Conservation (phyloP, 2,797 vertebrate genomes). For the Macropodus opercularis region DNA sequence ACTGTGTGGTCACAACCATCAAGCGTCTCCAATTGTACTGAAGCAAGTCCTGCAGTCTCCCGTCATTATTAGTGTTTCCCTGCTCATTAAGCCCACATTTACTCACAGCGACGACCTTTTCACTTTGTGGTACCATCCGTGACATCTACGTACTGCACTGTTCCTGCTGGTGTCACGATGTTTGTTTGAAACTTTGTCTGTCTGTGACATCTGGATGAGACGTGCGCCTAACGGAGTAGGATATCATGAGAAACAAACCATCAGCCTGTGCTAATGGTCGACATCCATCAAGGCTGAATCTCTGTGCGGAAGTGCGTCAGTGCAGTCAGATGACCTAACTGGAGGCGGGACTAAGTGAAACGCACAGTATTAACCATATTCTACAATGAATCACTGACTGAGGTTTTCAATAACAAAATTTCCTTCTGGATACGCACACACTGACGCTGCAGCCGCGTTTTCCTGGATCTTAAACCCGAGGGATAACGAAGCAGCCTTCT, state of each 20-base stretch:
- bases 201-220: background rate
- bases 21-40: background rate
- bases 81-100: background rate
- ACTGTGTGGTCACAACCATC: background rate
- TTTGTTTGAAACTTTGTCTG: background rate
- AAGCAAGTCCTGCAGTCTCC: background rate
- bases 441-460: constrained; percentile 20
- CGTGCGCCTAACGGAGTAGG: constrained; percentile 23
- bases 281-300: constrained; percentile 15
- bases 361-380: constrained; percentile 16
- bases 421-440: constrained; percentile 36
- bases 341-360: constrained; percentile 42
- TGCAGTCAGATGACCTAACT: constrained; percentile 10
- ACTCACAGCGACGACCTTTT: background rate
- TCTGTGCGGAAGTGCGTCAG: constrained; percentile 48
- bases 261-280: constrained; percentile 2
- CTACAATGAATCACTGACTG: constrained; percentile 55
- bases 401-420: constrained; percentile 46
- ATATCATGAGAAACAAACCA: constrained; percentile 16
- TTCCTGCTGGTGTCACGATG: background rate
- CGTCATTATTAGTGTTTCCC: background rate
- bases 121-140: background rate
- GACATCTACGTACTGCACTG: background rate
- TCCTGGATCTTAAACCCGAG: constrained; percentile 23
- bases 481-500: constrained; percentile 14